These are phyloP conservation scores for Rhagonycha lutea DNA, from an alignment of 2,888 invertebrate species.

Conservation along the genomic window DNA sequence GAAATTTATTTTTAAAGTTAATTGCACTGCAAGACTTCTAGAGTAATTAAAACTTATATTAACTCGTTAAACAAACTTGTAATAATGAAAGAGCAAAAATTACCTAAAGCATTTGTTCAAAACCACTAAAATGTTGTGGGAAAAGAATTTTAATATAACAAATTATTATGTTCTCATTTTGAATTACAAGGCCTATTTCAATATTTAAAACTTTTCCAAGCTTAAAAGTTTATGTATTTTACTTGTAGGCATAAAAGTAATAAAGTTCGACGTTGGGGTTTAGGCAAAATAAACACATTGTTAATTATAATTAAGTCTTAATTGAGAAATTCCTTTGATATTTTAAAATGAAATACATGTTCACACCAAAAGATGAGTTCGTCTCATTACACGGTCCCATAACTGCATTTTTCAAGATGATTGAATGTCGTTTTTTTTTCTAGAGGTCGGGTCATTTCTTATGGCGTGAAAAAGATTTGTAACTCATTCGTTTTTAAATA, in stretches of 20 bases:
- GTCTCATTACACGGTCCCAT: background rate
- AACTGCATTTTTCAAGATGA: background rate
- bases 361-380: background rate
- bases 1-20: too few relatives aligned
- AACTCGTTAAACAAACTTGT: conserved; percentile 20
- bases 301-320: conserved; percentile 1
- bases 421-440: background rate
- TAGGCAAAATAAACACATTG: background rate
- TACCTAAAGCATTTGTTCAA: conserved; percentile 21
- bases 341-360: background rate
- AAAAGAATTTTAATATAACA: background rate
- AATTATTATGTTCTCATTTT: background rate
- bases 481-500: background rate
- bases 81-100: conserved; percentile 18
- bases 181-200: background rate
- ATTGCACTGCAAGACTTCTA: background rate
- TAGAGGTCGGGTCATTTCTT: background rate
- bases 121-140: conserved; percentile 2
- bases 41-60: conserved; percentile 23
- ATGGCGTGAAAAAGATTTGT: background rate
- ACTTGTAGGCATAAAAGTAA: background rate
- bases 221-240: background rate
- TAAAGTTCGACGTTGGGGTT: background rate
- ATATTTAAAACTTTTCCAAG: background rate
- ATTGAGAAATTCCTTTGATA: background rate